Evolutionary conservation across 35 echinoderm and acorn worm species (phyloP).

Genomic region (Lytechinus variegatus): DNA sequence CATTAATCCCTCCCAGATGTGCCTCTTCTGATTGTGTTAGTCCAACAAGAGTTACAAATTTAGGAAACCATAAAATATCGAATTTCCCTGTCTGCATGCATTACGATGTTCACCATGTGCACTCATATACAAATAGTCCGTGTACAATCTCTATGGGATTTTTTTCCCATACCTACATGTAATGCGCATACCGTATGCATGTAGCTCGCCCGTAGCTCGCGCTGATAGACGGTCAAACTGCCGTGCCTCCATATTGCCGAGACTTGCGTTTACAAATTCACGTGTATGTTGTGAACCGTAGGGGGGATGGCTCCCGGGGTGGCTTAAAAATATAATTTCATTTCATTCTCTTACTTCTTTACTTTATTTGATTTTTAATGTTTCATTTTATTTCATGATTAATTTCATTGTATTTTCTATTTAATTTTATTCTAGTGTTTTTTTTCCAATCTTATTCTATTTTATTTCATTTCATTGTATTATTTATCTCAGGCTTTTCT

Average conservation of each 20-base stretch:
- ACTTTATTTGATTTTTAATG: too few species aligned
- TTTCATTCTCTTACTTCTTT: too few species aligned
- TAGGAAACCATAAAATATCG: neutral
- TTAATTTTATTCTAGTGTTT: too few species aligned
- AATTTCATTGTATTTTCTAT: too few species aligned
- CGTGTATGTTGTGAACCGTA: neutral
- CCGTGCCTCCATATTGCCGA: neutral
- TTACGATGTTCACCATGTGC: slow-evolving; percentile 40
- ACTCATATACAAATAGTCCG: neutral
- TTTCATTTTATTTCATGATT: too few species aligned
- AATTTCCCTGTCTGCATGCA: slow-evolving; percentile 28
- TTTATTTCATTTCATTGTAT: too few species aligned
- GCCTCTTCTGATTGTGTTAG: neutral
- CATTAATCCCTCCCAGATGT: neutral
- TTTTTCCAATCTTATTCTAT: too few species aligned
- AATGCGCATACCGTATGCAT: neutral
- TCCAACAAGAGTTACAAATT: neutral
- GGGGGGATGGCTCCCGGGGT: too few species aligned
- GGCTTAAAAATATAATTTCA: too few species aligned
- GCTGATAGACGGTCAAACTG: neutral
- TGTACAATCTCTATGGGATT: too few species aligned
- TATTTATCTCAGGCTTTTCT: too few species aligned
- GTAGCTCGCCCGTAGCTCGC: neutral
- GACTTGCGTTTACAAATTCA: neutral
- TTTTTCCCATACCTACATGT: neutral